Evolutionary conservation across 2,113 vertebrate genomes (phyloP), one percentile per base, ranked within the genome.

Genomic region (Anoplopoma fimbria): DNA sequence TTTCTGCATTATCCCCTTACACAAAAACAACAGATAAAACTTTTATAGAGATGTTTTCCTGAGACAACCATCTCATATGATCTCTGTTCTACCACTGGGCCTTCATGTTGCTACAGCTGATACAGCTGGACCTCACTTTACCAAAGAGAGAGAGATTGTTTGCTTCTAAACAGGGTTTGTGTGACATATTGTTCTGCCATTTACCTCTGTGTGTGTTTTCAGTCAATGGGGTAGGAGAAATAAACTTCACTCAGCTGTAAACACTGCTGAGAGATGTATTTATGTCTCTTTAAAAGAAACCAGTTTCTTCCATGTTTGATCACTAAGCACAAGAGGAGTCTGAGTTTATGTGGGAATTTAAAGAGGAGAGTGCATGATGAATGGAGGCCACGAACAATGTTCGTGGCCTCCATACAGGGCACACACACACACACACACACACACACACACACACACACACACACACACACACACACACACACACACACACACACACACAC

Each of bases 341-440:
- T 6, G 45, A 81, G 45, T 82, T 72, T 53, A 64, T 36, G 61
- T 69, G 49, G 63, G 58, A 91, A 61, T 83, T 79, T 74, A 69
- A 79, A 81, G 71, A 62, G 63, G 58, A 77, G 63, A 77, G 23
- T 8, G 36, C n/a, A 45, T 83, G 79, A 90, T 85, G 77, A 90
- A 90, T 79, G 77, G 73, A 83, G 60, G 71, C 8, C 12, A 21
- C 45, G 70, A 79, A n/a, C n/a, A n/a, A 75, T 85, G 82, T 75
- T 74, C 27, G 27, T 45, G 64, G 73, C 75, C 65, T 82, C 61
- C 12, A 75, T 75, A 90, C 61, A 88, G 29, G 13, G 36, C 68
- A 67, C 68, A 33, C 51, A 15, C 45, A 13, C 14, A 12, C 31
- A 51, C 6, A 74, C 49, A 13, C 31, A 51, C 6, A 74, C 53